phyloP scores from a whole-genome alignment of 2,888 invertebrate genomes.

The Tetranychus piercei region DNA sequence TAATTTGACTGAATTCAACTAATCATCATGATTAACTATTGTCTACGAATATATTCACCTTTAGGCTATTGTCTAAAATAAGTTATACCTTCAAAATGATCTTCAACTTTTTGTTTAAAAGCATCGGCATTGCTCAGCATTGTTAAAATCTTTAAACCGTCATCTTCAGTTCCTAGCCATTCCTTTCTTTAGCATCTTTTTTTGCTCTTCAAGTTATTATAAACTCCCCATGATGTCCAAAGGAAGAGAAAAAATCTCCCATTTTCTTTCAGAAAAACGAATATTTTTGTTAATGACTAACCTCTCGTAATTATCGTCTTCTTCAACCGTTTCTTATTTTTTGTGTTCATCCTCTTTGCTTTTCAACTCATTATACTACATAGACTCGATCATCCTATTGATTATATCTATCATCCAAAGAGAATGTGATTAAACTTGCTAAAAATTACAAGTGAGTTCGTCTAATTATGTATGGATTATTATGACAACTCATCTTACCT shows the following conservation, averaged over 20 bases:
- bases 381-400: too few relatives aligned
- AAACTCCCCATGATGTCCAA: not conserved
- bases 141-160: too few relatives aligned
- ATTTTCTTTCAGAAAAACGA: not conserved
- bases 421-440: too few relatives aligned
- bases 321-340: too few relatives aligned
- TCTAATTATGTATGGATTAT: too few relatives aligned
- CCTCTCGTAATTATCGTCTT: too few relatives aligned
- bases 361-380: too few relatives aligned
- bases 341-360: too few relatives aligned
- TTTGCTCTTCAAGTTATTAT: not conserved
- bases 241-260: not conserved
- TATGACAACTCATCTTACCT: too few relatives aligned
- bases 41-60: not conserved
- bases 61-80: not conserved
- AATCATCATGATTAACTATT: not conserved
- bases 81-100: not conserved
- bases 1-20: not conserved
- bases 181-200: not conserved
- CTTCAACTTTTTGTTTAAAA: not conserved
- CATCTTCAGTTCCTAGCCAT: not conserved
- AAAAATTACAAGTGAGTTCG: too few relatives aligned
- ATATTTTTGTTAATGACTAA: too few relatives aligned
- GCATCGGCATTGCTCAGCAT: not conserved
- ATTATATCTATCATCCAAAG: too few relatives aligned